Conservation (phyloP, 2,797 vertebrate species). For the Halcyon chelicuti region DNA sequence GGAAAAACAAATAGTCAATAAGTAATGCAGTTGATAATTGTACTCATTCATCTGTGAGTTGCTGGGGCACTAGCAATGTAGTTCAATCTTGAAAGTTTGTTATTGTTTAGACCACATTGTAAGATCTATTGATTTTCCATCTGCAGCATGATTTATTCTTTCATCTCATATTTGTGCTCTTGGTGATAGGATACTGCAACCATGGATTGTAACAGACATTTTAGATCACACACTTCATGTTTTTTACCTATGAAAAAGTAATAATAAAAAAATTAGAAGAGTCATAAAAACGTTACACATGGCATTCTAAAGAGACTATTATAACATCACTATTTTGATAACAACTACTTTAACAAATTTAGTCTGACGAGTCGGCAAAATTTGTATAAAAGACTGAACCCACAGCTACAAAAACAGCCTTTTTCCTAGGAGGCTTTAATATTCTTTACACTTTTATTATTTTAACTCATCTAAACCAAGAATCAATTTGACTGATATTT, state of each 20-base stretch:
- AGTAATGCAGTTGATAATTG: neutral
- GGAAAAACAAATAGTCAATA: neutral
- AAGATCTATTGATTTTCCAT: constrained; percentile 29
- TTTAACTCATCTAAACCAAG: neutral
- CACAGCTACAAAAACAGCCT: neutral
- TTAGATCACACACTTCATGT: neutral
- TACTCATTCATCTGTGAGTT: neutral
- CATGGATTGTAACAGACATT: neutral
- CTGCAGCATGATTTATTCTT: constrained; percentile 27
- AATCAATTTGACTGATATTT: neutral
- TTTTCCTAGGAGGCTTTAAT: neutral
- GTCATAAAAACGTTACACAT: constrained; percentile 2
- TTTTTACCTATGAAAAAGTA: neutral
- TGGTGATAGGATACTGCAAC: neutral
- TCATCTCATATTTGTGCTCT: constrained; percentile 5
- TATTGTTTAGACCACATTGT: neutral
- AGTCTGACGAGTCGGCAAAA: neutral
- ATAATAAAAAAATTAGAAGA: neutral
- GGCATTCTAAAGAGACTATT: neutral
- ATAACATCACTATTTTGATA: constrained; percentile 5
- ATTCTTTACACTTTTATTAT: constrained; percentile 4
- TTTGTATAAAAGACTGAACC: neutral
- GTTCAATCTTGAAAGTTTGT: neutral
- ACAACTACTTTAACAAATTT: neutral
- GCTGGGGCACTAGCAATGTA: neutral